Percentiles rank a stretch among this genome's conserved stretches.
Conservation (phyloP, 2,888 invertebrate genomes). For the Atethmia centrago region DNA sequence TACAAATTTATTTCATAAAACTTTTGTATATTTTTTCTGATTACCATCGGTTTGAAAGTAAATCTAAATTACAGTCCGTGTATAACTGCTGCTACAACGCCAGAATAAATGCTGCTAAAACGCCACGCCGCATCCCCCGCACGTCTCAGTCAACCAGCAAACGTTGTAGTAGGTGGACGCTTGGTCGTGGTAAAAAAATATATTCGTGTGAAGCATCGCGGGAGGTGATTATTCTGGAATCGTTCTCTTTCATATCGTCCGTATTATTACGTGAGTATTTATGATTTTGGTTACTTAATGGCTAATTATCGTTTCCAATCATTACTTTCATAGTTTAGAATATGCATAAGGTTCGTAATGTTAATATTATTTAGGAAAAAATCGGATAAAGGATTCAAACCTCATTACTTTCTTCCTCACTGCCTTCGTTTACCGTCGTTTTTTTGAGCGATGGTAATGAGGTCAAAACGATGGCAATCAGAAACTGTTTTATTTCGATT, state of each 20-base stretch:
- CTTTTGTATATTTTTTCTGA: neutral
- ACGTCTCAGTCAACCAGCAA: too few species aligned
- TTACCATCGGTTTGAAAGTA: neutral
- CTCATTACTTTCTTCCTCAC: conserved; percentile 26
- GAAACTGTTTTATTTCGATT: too few species aligned
- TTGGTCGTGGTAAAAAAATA: too few species aligned
- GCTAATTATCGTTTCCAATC: neutral
- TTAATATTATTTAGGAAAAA: neutral
- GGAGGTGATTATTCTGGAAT: neutral
- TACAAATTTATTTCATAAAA: neutral
- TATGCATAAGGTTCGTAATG: neutral
- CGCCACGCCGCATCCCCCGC: too few species aligned
- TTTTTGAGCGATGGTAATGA: conserved; percentile 28
- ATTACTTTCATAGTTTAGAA: neutral
- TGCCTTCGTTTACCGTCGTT: conserved; percentile 34
- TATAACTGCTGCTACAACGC: too few species aligned
- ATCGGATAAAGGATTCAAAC: neutral
- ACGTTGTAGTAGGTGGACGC: too few species aligned
- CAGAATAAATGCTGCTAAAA: neutral
- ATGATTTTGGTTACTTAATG: neutral
- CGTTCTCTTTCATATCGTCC: conserved; percentile 3
- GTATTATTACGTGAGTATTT: neutral
- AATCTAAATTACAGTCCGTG: neutral
- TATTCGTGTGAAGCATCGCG: too few species aligned
- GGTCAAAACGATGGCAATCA: neutral